Evolutionary conservation across 2,113 vertebrate species (phyloP), one percentile per base, ranked within the genome.

Genomic region (Collichthys lucidus): DNA sequence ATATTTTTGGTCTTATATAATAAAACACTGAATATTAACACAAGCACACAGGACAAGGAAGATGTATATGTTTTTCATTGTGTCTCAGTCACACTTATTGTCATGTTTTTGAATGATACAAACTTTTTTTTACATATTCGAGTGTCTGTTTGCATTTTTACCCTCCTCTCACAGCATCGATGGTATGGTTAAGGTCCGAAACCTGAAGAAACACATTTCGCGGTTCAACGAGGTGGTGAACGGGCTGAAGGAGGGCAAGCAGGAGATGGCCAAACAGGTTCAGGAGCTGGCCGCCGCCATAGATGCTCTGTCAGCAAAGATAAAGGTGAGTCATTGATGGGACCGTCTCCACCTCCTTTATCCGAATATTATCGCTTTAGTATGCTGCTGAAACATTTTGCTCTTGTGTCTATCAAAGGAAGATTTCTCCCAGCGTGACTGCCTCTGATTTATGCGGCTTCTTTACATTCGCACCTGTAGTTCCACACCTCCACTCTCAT

Each of bases 241-340:
- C 71, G 96, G 93, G 2, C 80, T 99, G 84, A 99, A 97, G 89
- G 98, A 99, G 83, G 97, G 97, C 12, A 98, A 99, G 78, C 94
- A 93, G 6, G 97, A 99, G 85, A 95, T 98, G 95, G 96, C 92
- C 92, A 97, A 96, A 78, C 96, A 97, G 88, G 94, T 98, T 80
- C 95, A 96, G 74, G 93, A 97, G 31, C 94, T 99, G 90, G 96
- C 97, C 26, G 49, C 85, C 59, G 96, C 97, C 80, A 96, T 99
- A 56, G 96, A 97, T 80, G 89, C 96, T 62, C 95, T 95, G 71
- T 92, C 97, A 89, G 91, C 90, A 53, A 99, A 97, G 93, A 97
- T 99, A 91, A 99, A 99, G 97, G 98, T 98, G 75, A 92, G 78
- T 24, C 55, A 31, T 11, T 17, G 3, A 6, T 5, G 20, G 40